Base-by-base conservation (phyloP, 2,113 vertebrate species). In the Psophia crepitans region DNA sequence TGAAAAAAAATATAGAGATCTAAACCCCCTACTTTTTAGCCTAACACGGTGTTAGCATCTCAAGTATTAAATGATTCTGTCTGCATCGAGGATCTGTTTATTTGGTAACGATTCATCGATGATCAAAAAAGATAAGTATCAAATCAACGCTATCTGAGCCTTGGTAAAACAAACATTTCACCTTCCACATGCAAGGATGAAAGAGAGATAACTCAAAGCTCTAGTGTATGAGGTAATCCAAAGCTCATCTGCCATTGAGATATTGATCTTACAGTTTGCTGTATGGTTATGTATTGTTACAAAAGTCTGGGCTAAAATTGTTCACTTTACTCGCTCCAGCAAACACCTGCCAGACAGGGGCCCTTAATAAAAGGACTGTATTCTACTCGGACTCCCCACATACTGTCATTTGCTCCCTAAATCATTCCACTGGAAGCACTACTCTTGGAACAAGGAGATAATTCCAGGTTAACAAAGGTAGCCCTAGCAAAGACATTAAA, bases 1-100 rank as follows among this genome's bases (percentile, higher is more conserved):
- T 33, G 43, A 82, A 84, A 87, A 89, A 63, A 56, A 18, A 39
- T 22, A 63, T 82, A 39, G 24, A 66, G 35, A 68, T n/a, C 27
- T 56, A 70, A 6, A 0, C 0, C 10, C 4, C 2, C 3, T 5
- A 7, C 5, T 48, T 78, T 81, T 84, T 35, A 81, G 14, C 19
- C 35, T 71, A 71, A 63, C 27, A 66, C 12, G 54, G 19, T 49
- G 13, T 66, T 84, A 84, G 0, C 15, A 64, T 43, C 78, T 89
- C 33, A 20, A 24, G 6, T 64, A 48, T 76, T 75, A 69, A 84
- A 57, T 21, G 28, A 71, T 66, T 85, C 30, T 51, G 18, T 57
- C 44, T 76, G 24, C 39, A 61, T 85, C 30, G 68, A 53, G 8
- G 20, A 51, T 69, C 32, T 89, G 19, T 71, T 71, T 37, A 76